Conservation (phyloP, 2,888 invertebrate genomes). For the Dryobota labecula region DNA sequence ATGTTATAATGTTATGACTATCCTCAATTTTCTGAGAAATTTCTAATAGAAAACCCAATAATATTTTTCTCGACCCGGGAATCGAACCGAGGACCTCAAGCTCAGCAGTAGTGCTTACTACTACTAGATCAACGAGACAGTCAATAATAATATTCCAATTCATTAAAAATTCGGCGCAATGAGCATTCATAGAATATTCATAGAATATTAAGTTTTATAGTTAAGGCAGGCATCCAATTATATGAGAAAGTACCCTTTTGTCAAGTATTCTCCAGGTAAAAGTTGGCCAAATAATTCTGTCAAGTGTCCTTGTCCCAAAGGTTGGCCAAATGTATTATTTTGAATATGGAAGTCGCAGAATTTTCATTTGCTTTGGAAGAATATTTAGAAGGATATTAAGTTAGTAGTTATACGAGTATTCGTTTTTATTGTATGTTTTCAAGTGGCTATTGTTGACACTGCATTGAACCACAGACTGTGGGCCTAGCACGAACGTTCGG, state of each 20-base stretch:
- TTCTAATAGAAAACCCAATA: background rate
- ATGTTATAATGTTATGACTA: background rate
- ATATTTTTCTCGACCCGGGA: background rate
- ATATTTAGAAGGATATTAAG: background rate
- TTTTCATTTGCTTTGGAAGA: background rate
- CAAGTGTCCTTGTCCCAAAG: constrained; percentile 7
- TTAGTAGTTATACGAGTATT: background rate
- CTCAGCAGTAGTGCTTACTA: background rate
- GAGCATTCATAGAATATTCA: constrained; percentile 1
- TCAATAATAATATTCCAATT: background rate
- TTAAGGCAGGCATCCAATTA: constrained; percentile 52
- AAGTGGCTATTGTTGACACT: background rate
- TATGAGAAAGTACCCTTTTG: constrained; percentile 17
- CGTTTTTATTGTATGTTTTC: background rate
- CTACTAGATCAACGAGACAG: background rate
- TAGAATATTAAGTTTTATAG: too few species aligned
- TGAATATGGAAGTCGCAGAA: constrained; percentile 9
- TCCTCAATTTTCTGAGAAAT: background rate
- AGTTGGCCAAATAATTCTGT: constrained; percentile 27
- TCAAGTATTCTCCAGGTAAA: constrained; percentile 11
- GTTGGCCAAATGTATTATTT: constrained; percentile 38
- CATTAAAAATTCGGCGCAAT: background rate
- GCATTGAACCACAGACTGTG: too few species aligned
- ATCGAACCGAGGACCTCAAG: background rate
- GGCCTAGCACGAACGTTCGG: too few species aligned